A percentile compares a stretch with the other conserved stretches of the same genome.
phyloP scores from a whole-genome alignment of 2,113 vertebrate species.

The Perca flavescens region DNA sequence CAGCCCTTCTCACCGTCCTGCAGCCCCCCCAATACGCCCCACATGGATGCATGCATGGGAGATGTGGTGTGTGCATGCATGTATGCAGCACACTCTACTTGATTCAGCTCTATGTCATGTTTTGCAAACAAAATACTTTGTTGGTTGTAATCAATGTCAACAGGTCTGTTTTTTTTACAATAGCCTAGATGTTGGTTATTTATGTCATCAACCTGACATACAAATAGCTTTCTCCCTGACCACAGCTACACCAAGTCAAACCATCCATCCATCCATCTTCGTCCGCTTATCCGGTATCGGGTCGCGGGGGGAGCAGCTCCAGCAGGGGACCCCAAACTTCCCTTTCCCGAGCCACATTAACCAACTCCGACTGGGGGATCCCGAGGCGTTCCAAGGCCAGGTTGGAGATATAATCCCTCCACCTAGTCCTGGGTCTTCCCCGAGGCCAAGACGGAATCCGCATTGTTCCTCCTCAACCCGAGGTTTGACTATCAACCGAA shows the following conservation, averaged over 20 bases:
- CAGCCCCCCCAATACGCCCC: background rate
- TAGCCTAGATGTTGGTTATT: background rate
- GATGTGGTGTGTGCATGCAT: conserved; percentile 16
- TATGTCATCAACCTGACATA: background rate
- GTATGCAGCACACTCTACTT: background rate
- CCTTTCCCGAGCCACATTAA: too few species aligned
- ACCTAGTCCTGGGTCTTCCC: too few species aligned
- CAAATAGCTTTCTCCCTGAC: background rate
- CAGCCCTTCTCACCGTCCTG: conserved; percentile 59
- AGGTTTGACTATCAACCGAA: too few species aligned
- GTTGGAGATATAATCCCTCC: too few species aligned
- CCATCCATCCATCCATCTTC: too few species aligned
- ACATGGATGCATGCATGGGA: conserved; percentile 11
- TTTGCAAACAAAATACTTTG: background rate
- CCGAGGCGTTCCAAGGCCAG: too few species aligned
- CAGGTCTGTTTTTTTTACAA: background rate
- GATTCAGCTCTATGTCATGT: background rate
- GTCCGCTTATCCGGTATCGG: too few species aligned
- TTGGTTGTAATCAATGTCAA: background rate
- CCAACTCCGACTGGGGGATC: too few species aligned
- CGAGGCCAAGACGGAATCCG: too few species aligned
- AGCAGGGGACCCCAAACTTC: too few species aligned
- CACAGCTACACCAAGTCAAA: background rate
- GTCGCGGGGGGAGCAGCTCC: too few species aligned
- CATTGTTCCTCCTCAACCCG: too few species aligned